Evolutionary conservation across 1,140 invertebrate genomes (phyloP), one percentile per base, ranked within the genome.

Genomic region (Cephus cinctus): DNA sequence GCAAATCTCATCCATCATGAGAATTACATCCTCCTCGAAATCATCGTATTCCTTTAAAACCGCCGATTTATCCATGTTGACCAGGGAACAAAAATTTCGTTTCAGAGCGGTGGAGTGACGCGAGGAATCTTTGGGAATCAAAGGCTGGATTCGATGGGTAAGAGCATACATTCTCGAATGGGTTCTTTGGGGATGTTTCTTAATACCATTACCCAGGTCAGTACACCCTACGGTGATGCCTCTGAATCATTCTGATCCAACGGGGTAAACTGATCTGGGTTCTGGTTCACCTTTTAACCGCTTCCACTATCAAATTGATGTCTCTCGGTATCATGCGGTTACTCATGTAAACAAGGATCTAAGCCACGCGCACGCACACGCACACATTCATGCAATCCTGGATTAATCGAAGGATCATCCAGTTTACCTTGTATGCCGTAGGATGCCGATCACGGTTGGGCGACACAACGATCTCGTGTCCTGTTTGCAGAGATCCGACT

Each of bases 401-500:
- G 32, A 19, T 16, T 43, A 16, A 44, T 49, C 42, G 43, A 35
- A 30, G 34, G n/a, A 41, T 25, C 41, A 11, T 47, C 44, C 61
- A 64, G n/a, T n/a, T 79, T 84, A 89, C 89, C 88, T 92, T 92
- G 69, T 86, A 84, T 70, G 85, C 83, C 57, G 84, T 76, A 64
- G 86, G 83, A 79, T 90, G 86, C 71, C 88, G 81, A 78, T 92
- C 90, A 67, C 90, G 83, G 78, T 90, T 92, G 48, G 91, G 91
- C 62, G 91, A 94, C 58, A 92, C 87, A 47, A 94, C 84, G 44
- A 91, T 85, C 78, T 94, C 92, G 67, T 94, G 90, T 59, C 86
- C 87, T 53, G 89, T 92, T 79, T 92, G 90, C 61, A 94, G 79
- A 35, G 92, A 94, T 65, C 90, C 90, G 63, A 94, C 89, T 43